Base-by-base conservation (phyloP, 1,140 invertebrate genomes). In the Drosophila rufa region DNA sequence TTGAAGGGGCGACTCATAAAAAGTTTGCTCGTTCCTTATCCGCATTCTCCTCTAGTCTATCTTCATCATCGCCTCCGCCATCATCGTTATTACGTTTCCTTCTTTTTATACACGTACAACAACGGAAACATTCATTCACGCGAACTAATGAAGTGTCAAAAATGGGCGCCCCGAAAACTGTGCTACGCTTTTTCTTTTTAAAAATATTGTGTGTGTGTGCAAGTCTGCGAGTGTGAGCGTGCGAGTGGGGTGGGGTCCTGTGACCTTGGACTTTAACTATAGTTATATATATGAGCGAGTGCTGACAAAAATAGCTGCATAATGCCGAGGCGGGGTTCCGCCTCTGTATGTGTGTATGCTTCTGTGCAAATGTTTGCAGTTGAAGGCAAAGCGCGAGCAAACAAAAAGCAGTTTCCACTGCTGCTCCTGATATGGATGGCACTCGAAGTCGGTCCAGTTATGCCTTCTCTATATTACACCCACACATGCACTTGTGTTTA, bases 121-220 rank as follows among this genome's bases (percentile, higher is more conserved):
- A 76, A 75, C 80, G 82, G 83, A 82, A 89, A 84, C 76, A 80
- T 80, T 89, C 77, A 80, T 80, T 89, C 68, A 74, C 48, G 68
- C 73, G 61, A 87, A 84, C 80, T 89, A 87, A 87, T 87, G 84
- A 89, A 87, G 84, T 87, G 84, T 83, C 80, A 83, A 87, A 87
- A 87, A 78, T 83, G 80, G 75, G 65, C 67, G 68, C 83, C 84
- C 84, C 73, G 50, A 89, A 84, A 89, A 69, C 48, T 66, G 50
- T 84, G 84, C 84, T 80, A 87, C n/a, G 65, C 58, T 78, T 68
- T 87, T 55, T 47, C 61, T 45, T 65, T 53, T 76, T 50, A 53
- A 64, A 79, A 60, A 55, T 42, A 51, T 45, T 50, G 19, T 69
- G 40, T 56, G 45, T 59, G 47, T 19, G 56, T 12, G 47, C 43